A percentile compares a stretch with the other conserved stretches of the same genome.
phyloP scores from a whole-genome alignment of 2,113 vertebrate species.

The Narcine bancroftii region DNA sequence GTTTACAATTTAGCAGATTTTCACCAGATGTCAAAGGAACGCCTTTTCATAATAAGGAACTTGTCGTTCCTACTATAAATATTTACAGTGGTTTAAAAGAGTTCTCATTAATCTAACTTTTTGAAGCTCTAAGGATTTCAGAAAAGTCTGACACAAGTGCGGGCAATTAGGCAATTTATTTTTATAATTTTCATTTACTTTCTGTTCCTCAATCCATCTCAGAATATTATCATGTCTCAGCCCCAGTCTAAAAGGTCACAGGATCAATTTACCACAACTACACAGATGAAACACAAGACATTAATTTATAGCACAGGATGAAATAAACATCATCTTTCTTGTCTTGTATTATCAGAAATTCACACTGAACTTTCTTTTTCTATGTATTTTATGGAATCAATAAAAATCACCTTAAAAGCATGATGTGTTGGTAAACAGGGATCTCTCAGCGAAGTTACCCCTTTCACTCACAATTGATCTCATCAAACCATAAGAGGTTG shows the following conservation, averaged over 20 bases:
- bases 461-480: too few relatives aligned
- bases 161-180: too few relatives aligned
- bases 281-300: neutral
- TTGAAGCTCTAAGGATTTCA: neutral
- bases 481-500: too few relatives aligned
- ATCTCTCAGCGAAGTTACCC: too few relatives aligned
- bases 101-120: constrained; percentile 10
- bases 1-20: constrained; percentile 1
- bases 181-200: too few relatives aligned
- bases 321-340: neutral
- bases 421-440: too few relatives aligned
- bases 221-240: neutral
- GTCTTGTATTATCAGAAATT: neutral
- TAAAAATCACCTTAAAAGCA: too few relatives aligned
- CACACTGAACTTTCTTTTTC: neutral
- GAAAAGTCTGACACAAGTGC: neutral
- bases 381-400: neutral
- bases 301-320: neutral
- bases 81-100: neutral
- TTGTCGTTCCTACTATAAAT: neutral
- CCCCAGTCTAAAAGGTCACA: neutral
- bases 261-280: neutral
- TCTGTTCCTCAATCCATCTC: too few relatives aligned
- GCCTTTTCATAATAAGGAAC: constrained; percentile 5
- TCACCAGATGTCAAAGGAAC: constrained; percentile 5